Percentiles rank a stretch among this genome's conserved stretches.
phyloP scores from a whole-genome alignment of 2,888 invertebrate species.

The Allygus modestus region DNA sequence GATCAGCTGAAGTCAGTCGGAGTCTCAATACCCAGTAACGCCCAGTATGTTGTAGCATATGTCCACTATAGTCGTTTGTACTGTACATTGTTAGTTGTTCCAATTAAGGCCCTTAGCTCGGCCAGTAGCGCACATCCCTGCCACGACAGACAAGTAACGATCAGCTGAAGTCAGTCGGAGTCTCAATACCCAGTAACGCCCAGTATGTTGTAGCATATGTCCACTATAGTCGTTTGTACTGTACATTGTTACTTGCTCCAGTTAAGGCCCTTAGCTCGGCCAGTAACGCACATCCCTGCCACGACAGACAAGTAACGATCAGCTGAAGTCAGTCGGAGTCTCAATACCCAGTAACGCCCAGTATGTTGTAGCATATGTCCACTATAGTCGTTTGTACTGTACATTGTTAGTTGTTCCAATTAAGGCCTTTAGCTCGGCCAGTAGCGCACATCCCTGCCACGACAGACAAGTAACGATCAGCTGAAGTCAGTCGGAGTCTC shows the following conservation, averaged over 20 bases:
- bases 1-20: too few relatives aligned
- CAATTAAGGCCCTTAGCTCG: neutral
- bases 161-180: too few relatives aligned
- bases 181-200: too few relatives aligned
- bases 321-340: too few relatives aligned
- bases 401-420: neutral
- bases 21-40: neutral
- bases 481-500: too few relatives aligned
- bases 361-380: too few relatives aligned
- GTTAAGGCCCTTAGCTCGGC: neutral
- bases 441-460: too few relatives aligned
- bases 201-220: too few relatives aligned
- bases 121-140: neutral
- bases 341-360: too few relatives aligned
- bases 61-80: neutral
- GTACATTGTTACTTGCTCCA: neutral
- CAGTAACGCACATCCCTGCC: neutral
- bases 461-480: too few relatives aligned
- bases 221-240: neutral
- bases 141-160: too few relatives aligned
- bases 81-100: neutral
- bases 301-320: too few relatives aligned
- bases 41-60: neutral
- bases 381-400: neutral
- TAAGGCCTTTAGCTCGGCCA: neutral